phyloP scores from a whole-genome alignment of 2,113 vertebrate genomes.

The Thunnus maccoyii region DNA sequence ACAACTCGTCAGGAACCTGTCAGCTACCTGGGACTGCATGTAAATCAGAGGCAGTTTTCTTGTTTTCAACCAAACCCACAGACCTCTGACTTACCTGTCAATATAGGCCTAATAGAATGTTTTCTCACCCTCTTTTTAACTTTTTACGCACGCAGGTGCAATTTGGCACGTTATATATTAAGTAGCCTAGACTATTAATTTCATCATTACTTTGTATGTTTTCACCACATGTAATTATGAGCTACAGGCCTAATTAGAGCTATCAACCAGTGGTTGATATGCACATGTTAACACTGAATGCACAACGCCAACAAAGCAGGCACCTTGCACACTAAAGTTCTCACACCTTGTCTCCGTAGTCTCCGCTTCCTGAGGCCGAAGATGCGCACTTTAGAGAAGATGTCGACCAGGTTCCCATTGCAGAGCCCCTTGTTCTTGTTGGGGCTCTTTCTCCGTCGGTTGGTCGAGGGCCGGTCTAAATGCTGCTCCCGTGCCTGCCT shows the following conservation, averaged over 20 bases:
- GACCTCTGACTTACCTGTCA: background rate
- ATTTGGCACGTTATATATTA: background rate
- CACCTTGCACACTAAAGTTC: slow-evolving; percentile 70
- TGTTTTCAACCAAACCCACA: background rate
- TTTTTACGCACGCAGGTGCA: slow-evolving; percentile 41
- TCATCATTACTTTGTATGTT: background rate
- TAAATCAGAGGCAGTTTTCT: slow-evolving; percentile 37
- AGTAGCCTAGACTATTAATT: background rate
- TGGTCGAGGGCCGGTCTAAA: slow-evolving; percentile 93
- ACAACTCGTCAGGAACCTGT: slow-evolving; percentile 39
- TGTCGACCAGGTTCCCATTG: slow-evolving; percentile 98
- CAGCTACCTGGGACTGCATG: slow-evolving; percentile 45
- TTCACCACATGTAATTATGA: background rate
- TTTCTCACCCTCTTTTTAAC: background rate
- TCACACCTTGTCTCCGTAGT: slow-evolving; percentile 96
- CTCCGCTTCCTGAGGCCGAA: slow-evolving; percentile 98
- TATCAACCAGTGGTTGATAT: slow-evolving; percentile 50
- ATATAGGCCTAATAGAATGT: background rate
- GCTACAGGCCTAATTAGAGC: background rate
- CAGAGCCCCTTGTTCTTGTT: slow-evolving; percentile 97
- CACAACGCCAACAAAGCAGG: slow-evolving; percentile 28
- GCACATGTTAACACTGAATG: slow-evolving; percentile 38
- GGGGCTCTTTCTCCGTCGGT: slow-evolving; percentile 96
- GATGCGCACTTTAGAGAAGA: slow-evolving; percentile 99
- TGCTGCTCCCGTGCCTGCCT: slow-evolving; percentile 98